Conservation (phyloP, 2,113 vertebrate species). For the Platycercus adscitus region DNA sequence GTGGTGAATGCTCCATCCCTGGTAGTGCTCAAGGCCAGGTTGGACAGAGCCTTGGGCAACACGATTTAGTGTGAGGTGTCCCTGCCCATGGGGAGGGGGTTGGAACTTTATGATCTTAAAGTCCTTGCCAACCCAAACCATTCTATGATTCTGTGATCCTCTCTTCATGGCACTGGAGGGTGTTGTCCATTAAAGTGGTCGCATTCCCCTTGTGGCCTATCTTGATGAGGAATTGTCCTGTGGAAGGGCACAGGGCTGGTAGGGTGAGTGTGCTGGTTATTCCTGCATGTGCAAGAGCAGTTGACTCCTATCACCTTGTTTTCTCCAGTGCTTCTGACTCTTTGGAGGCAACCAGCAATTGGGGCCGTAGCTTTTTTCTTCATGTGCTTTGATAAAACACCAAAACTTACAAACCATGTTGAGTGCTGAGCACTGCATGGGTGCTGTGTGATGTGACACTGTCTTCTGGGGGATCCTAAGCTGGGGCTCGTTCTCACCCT, state of each 20-base stretch:
- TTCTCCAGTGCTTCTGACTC: background rate
- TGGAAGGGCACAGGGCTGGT: background rate
- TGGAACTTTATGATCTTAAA: background rate
- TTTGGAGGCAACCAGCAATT: background rate
- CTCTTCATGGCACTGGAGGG: background rate
- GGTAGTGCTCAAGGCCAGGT: background rate
- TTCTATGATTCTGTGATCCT: background rate
- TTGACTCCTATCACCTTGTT: background rate
- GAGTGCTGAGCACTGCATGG: background rate
- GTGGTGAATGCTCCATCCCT: background rate
- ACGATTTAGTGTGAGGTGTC: background rate
- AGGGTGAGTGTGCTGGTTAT: background rate
- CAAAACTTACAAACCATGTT: background rate
- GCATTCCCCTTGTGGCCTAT: background rate
- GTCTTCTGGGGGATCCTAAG: background rate
- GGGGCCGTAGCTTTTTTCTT: background rate
- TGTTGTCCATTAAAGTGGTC: slow-evolving; percentile 31
- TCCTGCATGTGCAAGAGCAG: background rate
- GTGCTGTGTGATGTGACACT: background rate
- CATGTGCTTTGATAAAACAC: background rate
- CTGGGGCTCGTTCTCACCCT: background rate
- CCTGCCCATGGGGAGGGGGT: background rate
- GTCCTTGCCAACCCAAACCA: background rate
- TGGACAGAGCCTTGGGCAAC: background rate
- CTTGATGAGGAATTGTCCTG: background rate